Evolutionary conservation across 1,140 invertebrate species (phyloP), one percentile per base, ranked within the genome.

Genomic region (Tetragnatha versicolor): DNA sequence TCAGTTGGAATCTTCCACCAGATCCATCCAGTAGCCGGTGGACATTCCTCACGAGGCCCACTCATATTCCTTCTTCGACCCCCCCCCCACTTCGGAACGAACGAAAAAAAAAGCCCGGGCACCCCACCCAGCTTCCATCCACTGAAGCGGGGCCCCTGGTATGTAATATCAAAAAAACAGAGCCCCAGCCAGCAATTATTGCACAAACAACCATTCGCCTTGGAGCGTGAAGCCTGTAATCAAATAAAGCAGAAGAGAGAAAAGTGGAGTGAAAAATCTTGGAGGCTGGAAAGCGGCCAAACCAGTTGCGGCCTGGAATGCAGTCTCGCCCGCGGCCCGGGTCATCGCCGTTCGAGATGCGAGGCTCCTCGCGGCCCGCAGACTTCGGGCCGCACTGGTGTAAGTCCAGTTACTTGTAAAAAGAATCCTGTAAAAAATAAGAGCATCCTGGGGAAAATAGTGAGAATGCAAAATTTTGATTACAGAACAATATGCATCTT

Each of bases 311-410:
- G 25, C 5, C n/a, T 22, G 55, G 73, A 66, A 77, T 77, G 73
- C 33, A 31, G 73, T 63, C 35, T 22, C 12, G 42, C 61, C 45
- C 12, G 31, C 17, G 45, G 47, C 17, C 42, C 58, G 22, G 73
- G 73, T 77, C 73, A 77, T 53, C 33, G 12, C n/a, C 73, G 73
- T 60, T 77, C 73, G 73, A n/a, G n/a, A n/a, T n/a, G n/a, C n/a
- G n/a, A n/a, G n/a, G n/a, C n/a, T n/a, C n/a, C n/a, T n/a, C n/a
- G n/a, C n/a, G n/a, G n/a, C n/a, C n/a, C n/a, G n/a, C n/a, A n/a
- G n/a, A n/a, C n/a, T n/a, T n/a, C n/a, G n/a, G n/a, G n/a, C n/a
- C n/a, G n/a, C n/a, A n/a, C n/a, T n/a, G n/a, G n/a, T n/a, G n/a
- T n/a, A n/a, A n/a, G n/a, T n/a, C n/a, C n/a, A n/a, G n/a, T n/a